Base-by-base conservation (phyloP, 2,113 vertebrate species). In the Otocyon megalotis region DNA sequence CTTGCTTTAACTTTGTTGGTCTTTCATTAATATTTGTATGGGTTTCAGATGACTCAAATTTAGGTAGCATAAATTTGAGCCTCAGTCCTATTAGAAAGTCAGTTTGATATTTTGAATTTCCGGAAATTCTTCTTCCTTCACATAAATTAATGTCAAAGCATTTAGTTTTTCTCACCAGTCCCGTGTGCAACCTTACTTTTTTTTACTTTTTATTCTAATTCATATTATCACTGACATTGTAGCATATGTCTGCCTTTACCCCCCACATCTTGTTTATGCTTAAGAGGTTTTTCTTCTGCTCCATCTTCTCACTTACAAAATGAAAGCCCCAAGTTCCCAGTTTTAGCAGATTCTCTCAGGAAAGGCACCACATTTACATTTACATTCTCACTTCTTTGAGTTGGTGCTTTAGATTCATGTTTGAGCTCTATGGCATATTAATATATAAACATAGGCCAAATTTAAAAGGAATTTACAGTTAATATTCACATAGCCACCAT, bases 91-190 rank as follows among this genome's bases (percentile, higher is more conserved):
- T 62, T 11, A 48, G 13, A 92, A 19, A 69, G 28, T 65, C 15
- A 85, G 26, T 89, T 74, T 24, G 15, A 24, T 86, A 32, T 81
- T 56, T 87, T 67, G 14, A 96, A 74, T 74, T 94, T 63, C 90
- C n/a, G 74, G 56, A 88, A 74, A 56, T 54, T 43, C 71, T 74
- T 82, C 28, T 76, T 81, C 32, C 19, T 83, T 63, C 6, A 50
- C 11, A 76, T 19, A 91, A 43, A 87, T 60, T 30, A 48, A 50
- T 58, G 28, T 56, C 4, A 63, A 81, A 26, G 35, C 14, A 65
- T 8, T 20, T 4, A 82, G 11, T 67, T 76, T 81, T 79, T 53
- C 35, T 74, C 50, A 26, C 3, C 19, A 24, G 17, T 69, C 1
- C 24, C 6, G 54, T 53, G 13, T 82, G 8, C 1, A 60, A 65